Evolutionary conservation across 2,113 vertebrate species (phyloP), one percentile per base, ranked within the genome.

Genomic region (Lycaon pictus): DNA sequence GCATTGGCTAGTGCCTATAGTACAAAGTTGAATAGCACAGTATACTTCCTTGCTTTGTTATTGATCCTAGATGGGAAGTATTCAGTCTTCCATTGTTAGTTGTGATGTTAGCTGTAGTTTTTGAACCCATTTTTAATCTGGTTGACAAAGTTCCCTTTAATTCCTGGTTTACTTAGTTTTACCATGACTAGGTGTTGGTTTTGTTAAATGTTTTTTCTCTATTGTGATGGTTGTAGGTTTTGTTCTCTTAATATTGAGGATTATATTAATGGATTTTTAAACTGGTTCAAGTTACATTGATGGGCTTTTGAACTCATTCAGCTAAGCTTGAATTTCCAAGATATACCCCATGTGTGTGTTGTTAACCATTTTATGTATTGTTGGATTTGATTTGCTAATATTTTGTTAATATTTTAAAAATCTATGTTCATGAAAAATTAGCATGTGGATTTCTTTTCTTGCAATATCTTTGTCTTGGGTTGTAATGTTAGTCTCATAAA

Each of bases 111-210:
- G 37, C 77, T 95, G 25, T 80, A 56, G 32, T 60, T 88, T 90
- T 91, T 23, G 10, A 93, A 71, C 16, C 77, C 71, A 25, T 8
- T 48, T 53, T 58, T 67, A 62, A 25, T 89, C 3, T 32, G 22
- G 86, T 82, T 95, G 62, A 92, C n/a, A 32, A 88, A 69, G 56
- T 77, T 88, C 48, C 55, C 29, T 67, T 89, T 71, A 86, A 76
- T 96, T 97, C 23, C 58, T 92, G 80, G 62, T 93, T 89, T 95
- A 51, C 16, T 89, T 74, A 51, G 23, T 90, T 87, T 93, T 60
- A 16, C 23, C 13, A 7, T 82, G 27, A 86, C 19, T 72, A 29
- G 53, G 11, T 80, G 25, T 81, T 83, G 74, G 62, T 90, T 95
- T 79, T 96, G 58, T 81, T 81, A 85, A 69, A 82, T 58, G 4